Base-by-base conservation (phyloP, 2,797 vertebrate species). In the Pangasius sanitwongsei region DNA sequence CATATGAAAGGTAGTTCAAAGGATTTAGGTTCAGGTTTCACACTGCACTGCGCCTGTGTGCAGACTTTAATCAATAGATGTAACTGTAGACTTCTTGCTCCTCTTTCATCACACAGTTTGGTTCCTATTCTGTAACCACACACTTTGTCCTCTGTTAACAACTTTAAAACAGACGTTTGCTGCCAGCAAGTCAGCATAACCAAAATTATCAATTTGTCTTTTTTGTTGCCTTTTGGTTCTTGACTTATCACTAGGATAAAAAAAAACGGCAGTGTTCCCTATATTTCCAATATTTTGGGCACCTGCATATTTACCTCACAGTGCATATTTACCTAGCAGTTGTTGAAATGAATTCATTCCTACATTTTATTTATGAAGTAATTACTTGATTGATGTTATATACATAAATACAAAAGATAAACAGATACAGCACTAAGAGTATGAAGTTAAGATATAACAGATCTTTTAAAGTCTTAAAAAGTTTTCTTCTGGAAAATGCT, bases 61-160 rank as follows among this genome's bases (percentile, higher is more conserved):
- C 77, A 57, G 80, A 72, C 34, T 94, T 92, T 93, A 92, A 88
- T 92, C 88, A 80, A 48, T 65, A n/a, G 86, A 75, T 92, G 93
- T 92, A 95, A 95, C 88, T 88, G 37, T 74, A 94, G 90, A 88
- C 85, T 25, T 82, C 70, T 86, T 92, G 91, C 91, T 94, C 89
- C 83, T 70, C 78, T 44, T 77, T 80, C 72, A 65, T 13, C 86
- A 69, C 70, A 41, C n/a, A 70, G 20, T 77, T 86, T 50, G 57
- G 77, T 81, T 59, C 81, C 83, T 67, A 65, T 87, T 77, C 50
- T 87, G 53, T 77, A 89, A 87, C 72, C 57, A 44, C 70, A 89
- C 61, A 75, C 72, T 80, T 80, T 48, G 67, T 23, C 84, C 74
- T 70, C 25, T 86, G 53, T 34, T 81, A 80, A 80, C 44, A 53